These are phyloP conservation scores for Enteromius mattozi DNA, from an alignment of 2,797 vertebrate species.

Conservation along the genomic window DNA sequence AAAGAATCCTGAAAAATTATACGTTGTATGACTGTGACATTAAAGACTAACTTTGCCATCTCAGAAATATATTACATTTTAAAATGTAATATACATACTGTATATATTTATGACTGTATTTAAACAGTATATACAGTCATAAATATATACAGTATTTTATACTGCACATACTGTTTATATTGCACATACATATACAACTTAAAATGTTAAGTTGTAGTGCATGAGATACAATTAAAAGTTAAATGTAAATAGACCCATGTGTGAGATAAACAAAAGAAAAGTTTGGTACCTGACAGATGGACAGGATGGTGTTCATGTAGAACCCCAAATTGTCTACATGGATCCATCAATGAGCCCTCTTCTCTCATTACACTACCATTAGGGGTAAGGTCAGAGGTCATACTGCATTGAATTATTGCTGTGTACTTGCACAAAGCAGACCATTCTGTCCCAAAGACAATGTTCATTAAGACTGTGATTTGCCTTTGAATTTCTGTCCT, in stretches of 20 bases:
- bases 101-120: not conserved
- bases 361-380: slow-evolving; percentile 42
- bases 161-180: too few species aligned
- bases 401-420: slow-evolving; percentile 46
- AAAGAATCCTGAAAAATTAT: not conserved
- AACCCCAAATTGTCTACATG: slow-evolving; percentile 33
- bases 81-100: not conserved
- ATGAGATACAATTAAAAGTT: not conserved
- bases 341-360: slow-evolving; percentile 32
- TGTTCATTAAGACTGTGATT: slow-evolving; percentile 53
- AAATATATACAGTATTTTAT: not conserved
- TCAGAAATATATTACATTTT: not conserved
- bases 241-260: slow-evolving; percentile 1
- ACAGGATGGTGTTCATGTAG: not conserved
- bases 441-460: slow-evolving; percentile 45
- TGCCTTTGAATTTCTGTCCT: slow-evolving; percentile 23
- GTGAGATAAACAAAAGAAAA: slow-evolving; percentile 11
- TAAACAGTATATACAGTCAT: not conserved
- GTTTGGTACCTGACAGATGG: slow-evolving; percentile 32
- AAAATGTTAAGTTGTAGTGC: not conserved
- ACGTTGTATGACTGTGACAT: not conserved
- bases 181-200: too few species aligned
- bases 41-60: not conserved
- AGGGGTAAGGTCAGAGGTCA: slow-evolving; percentile 41
- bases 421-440: slow-evolving; percentile 51